Evolutionary conservation across 2,113 vertebrate genomes (phyloP), one percentile per base, ranked within the genome.

Genomic region (Oncorhynchus kisutch): DNA sequence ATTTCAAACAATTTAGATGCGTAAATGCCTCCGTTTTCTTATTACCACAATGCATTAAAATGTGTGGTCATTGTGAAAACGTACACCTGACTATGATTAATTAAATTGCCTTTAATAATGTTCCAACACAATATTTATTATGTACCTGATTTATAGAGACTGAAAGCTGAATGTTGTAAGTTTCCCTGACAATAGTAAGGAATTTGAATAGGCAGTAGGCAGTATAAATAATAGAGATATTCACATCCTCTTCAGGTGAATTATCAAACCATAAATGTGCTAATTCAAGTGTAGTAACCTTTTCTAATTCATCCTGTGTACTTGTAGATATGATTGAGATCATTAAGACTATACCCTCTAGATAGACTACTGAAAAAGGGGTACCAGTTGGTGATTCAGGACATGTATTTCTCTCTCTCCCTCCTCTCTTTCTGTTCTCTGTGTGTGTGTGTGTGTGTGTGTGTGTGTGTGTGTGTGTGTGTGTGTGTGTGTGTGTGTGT

Each of bases 161-260:
- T 54, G 51, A 54, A 54, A 54, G 3, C 51, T 54, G 51, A 54
- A 54, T 16, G 51, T 54, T 54, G 51, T 18, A 54, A 18, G 51
- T 54, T 54, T 14, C 13, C 16, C 51, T 2, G 12, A 54, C 3
- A 18, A 54, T 18, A 18, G 16, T 54, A 25, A 73, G 11, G 18
- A 24, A 22, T 67, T 29, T 5, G 25, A 22, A 18, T 29, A 18
- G 60, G 12, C 14, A 14, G 65, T 16, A 25, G 13, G 25, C 13
- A 25, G 25, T 22, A 67, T 16, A 24, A 13, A 24, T 6, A 71
- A 25, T 73, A 73, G 71, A 80, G 72, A 73, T 81, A 88, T 85
- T 88, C 82, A 88, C 90, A 90, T 91, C 90, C 87, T 90, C 88
- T 93, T 90, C 87, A 92, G 91, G 88, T 89, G 81, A 74, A 88